Conservation (phyloP, 2,113 vertebrate genomes). For the Megaceryle maxima region DNA sequence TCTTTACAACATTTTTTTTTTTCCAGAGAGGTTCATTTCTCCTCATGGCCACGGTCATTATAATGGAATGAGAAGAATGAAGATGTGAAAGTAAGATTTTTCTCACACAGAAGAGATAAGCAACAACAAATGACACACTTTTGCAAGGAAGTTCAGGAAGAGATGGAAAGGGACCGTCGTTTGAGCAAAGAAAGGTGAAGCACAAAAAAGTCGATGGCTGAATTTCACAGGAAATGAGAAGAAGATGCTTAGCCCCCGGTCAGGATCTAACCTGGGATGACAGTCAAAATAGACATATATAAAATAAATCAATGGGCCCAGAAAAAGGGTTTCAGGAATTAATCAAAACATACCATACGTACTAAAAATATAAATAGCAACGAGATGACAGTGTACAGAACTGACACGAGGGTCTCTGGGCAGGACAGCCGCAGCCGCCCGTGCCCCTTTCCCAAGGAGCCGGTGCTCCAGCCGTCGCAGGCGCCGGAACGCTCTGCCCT, state of each 20-base stretch:
- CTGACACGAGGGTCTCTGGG: not conserved
- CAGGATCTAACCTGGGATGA: not conserved
- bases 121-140: not conserved
- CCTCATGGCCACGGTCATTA: not conserved
- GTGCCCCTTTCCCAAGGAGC: too few species aligned
- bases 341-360: accelerated
- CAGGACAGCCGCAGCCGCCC: not conserved
- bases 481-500: too few species aligned
- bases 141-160: not conserved
- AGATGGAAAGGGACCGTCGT: too few species aligned
- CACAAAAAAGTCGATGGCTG: not conserved
- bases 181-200: not conserved
- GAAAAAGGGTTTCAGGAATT: not conserved
- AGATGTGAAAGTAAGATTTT: not conserved
- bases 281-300: accelerated
- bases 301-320: accelerated
- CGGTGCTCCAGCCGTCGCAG: not conserved
- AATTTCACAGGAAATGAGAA: not conserved
- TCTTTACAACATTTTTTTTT: not conserved
- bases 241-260: accelerated
- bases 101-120: not conserved
- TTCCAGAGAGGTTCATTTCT: not conserved
- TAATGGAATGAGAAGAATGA: not conserved
- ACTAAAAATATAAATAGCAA: accelerated
- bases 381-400: accelerated